Evolutionary conservation across 1,140 invertebrate species (phyloP), one percentile per base, ranked within the genome.

Genomic region (Eurytemora carolleeae): DNA sequence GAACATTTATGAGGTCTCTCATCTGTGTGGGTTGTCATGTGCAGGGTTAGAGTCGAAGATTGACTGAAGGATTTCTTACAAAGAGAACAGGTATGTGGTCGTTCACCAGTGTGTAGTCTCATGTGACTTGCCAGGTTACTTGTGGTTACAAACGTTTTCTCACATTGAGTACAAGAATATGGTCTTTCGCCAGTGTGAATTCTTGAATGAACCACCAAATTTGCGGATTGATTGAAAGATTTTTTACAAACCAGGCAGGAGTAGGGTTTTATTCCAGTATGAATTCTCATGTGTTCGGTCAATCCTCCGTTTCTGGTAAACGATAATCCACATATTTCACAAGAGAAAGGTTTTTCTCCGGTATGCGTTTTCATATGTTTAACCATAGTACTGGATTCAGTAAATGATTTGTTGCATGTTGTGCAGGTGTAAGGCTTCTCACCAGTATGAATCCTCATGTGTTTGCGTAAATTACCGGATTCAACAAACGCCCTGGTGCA

Each of bases 21-120:
- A 31, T 94, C 94, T 26, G 85, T 90, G 72, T 98, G 92, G 70
- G 96, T 96, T 67, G 91, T 69, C 84, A 87, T 85, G 67, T 87
- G 84, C 62, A 83, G 83, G 69, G 85, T 86, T 71, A 84, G 78
- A 67, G 86, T 84, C 16, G 82, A 84, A 57, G 85, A 70, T 68
- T 87, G 84, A 82, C 68, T 86, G 86, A 1, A 78, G n/a, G 80
- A 73, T 21, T 80, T 81, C 3, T 76, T 72, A 68, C 85, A 87
- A 53, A 83, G 71, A 2, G 78, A 74, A 69, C 84, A 87, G 12
- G 76, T 76, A 70, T 88, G 90, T 0, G 87, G 86, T 66, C 87
- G 84, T 68, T 89, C 85, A 0, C 87, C 84, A 2, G 64, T 63
- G 60, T 65, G 64, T 22, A 61, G 57, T 21, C 84, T 74, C 1